Evolutionary conservation across 1,140 invertebrate genomes (phyloP).

Genomic region (Cydia fagiglandana): DNA sequence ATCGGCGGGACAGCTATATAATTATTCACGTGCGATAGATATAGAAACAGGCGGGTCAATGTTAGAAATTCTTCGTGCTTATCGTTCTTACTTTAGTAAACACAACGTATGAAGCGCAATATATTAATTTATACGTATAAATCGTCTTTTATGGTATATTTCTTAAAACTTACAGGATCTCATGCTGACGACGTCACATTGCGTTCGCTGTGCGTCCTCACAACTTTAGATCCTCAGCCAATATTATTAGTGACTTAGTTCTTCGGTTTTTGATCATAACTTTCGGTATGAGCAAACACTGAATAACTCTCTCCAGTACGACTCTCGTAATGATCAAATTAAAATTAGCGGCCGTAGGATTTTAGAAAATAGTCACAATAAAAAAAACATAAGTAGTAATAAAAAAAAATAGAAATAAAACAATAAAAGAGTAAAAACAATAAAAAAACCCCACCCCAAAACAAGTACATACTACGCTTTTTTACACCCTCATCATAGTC

Average conservation of each 20-base stretch:
- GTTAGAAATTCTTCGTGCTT: too few species aligned
- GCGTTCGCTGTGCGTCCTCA: constrained; percentile 3
- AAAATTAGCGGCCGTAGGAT: not conserved
- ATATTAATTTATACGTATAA: too few species aligned
- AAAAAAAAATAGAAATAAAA: not conserved
- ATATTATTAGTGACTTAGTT: not conserved
- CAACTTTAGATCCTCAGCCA: not conserved
- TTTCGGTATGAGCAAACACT: not conserved
- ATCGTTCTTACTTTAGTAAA: too few species aligned
- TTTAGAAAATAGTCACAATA: not conserved
- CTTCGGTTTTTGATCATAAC: not conserved
- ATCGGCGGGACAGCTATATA: too few species aligned
- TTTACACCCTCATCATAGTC: not conserved
- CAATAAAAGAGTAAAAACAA: constrained; percentile 5
- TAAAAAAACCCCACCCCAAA: constrained; percentile 18
- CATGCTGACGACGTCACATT: constrained; percentile 2
- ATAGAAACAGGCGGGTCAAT: too few species aligned
- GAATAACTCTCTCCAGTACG: too few species aligned
- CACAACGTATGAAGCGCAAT: too few species aligned
- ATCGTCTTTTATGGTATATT: too few species aligned
- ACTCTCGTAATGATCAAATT: not conserved
- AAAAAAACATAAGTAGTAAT: not conserved
- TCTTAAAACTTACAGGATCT: not conserved
- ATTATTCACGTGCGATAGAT: too few species aligned
- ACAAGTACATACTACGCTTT: not conserved